Percentiles rank a stretch among this genome's conserved stretches.
Evolutionary conservation across 2,113 vertebrate species (phyloP).

Genomic region (Sinocyclocheilus maitianheensis): DNA sequence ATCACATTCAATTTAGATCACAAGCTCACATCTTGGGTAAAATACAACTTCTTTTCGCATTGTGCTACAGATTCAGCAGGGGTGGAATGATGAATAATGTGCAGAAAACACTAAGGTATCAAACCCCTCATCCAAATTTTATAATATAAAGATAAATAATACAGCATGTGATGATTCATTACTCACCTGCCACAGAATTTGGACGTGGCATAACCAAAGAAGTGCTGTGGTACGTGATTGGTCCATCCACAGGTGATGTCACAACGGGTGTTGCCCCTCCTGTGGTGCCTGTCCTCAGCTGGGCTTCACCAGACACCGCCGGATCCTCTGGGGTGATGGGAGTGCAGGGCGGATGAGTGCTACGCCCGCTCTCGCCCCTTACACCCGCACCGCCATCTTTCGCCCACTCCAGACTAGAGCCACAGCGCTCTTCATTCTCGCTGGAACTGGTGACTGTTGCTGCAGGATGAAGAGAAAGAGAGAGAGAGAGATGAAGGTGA

Average conservation of each 20-base stretch:
- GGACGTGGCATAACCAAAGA: conserved; percentile 91
- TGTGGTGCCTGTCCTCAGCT: conserved; percentile 60
- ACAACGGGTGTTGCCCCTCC: conserved; percentile 76
- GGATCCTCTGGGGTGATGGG: conserved; percentile 81
- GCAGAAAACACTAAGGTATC: not conserved
- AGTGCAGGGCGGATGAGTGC: conserved; percentile 75
- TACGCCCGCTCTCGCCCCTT: conserved; percentile 66
- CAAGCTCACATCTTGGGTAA: not conserved
- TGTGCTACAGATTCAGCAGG: not conserved
- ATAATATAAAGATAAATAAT: not conserved
- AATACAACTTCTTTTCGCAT: not conserved
- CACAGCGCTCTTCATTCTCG: conserved; percentile 95
- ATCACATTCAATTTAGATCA: not conserved
- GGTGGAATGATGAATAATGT: not conserved
- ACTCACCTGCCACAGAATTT: conserved; percentile 96
- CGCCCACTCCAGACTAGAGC: conserved; percentile 88
- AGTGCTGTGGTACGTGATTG: conserved; percentile 70
- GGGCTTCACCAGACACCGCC: conserved; percentile 58
- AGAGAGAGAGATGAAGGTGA: not conserved
- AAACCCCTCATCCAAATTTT: not conserved
- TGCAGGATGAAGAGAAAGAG: conserved; percentile 62
- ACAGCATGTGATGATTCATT: not conserved
- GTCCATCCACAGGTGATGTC: conserved; percentile 54
- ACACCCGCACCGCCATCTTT: conserved; percentile 81
- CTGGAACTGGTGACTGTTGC: conserved; percentile 96